Conservation (phyloP, 2,888 invertebrate species). For the Auanema freiburgensis region DNA sequence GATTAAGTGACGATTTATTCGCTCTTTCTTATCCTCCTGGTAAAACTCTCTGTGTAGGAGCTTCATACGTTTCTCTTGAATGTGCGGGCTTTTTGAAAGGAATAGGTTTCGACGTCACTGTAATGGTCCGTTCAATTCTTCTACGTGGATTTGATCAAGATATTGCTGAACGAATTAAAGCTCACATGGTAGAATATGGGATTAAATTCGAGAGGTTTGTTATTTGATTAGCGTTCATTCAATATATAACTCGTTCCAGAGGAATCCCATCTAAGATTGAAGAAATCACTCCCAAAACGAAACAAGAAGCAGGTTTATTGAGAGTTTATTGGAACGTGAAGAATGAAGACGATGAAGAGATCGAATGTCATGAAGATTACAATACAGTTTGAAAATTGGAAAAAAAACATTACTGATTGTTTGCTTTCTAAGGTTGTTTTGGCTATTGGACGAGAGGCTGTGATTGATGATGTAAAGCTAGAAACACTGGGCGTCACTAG, state of each 20-base stretch:
- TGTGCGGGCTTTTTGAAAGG: conserved; percentile 71
- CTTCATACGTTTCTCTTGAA: conserved; percentile 71
- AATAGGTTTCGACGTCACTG: conserved; percentile 66
- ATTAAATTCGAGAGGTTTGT: conserved; percentile 66
- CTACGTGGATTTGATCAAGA: conserved; percentile 72
- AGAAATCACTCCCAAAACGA: conserved; percentile 45
- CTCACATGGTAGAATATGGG: conserved; percentile 68
- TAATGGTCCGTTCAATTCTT: conserved; percentile 70
- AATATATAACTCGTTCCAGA: conserved; percentile 21
- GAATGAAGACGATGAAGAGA: conserved; percentile 46
- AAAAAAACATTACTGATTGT: not conserved
- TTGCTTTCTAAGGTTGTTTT: conserved; percentile 68
- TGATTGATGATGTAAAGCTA: conserved; percentile 70
- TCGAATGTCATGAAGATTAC: conserved; percentile 67
- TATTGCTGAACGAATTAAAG: conserved; percentile 70
- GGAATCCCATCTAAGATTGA: conserved; percentile 54
- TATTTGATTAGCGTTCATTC: not conserved
- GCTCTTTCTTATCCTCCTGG: conserved; percentile 67
- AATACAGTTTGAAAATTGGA: conserved; percentile 69
- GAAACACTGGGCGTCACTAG: conserved; percentile 76
- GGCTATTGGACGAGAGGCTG: conserved; percentile 71
- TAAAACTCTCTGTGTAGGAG: conserved; percentile 71
- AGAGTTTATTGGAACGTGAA: conserved; percentile 42
- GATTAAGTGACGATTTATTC: conserved; percentile 71
- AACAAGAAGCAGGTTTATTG: conserved; percentile 48